Evolutionary conservation across 1,140 invertebrate species (phyloP).

Genomic region (Proales similis): DNA sequence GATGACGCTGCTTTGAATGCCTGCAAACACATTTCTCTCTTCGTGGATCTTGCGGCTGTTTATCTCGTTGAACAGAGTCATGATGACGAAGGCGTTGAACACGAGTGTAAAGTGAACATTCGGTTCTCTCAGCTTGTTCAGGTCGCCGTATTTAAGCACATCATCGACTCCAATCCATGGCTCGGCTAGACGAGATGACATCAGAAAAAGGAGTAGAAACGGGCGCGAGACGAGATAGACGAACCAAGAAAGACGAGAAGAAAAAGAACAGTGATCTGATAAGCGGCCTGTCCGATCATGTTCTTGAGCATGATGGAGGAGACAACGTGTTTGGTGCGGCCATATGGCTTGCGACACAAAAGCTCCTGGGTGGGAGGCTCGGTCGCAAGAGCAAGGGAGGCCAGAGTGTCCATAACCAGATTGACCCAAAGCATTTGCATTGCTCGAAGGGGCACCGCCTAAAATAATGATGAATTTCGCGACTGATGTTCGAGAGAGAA

Average conservation of each 20-base stretch:
- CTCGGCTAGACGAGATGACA: background rate
- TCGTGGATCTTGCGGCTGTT: constrained; percentile 99
- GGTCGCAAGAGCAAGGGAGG: constrained; percentile 92
- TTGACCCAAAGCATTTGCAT: constrained; percentile 99
- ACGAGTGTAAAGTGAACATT: constrained; percentile 96
- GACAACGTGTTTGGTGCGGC: constrained; percentile 93
- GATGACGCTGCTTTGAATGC: constrained; percentile 90
- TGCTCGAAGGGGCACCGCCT: constrained; percentile 64
- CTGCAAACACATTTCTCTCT: constrained; percentile 85
- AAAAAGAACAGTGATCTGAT: constrained; percentile 92
- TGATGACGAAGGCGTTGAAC: constrained; percentile 99
- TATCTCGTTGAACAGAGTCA: constrained; percentile 99
- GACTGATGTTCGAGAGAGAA: background rate
- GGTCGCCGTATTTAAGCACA: constrained; percentile 52
- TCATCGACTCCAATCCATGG: constrained; percentile 9
- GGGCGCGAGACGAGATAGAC: constrained; percentile 46
- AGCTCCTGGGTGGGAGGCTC: constrained; percentile 91
- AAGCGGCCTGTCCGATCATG: constrained; percentile 91
- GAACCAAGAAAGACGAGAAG: constrained; percentile 69
- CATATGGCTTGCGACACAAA: constrained; percentile 88
- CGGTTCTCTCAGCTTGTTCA: constrained; percentile 61
- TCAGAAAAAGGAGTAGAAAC: background rate
- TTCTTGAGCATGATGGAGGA: constrained; percentile 99
- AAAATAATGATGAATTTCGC: constrained; percentile 40
- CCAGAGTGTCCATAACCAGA: constrained; percentile 99